A percentile compares a stretch with the other conserved stretches of the same genome.
These are phyloP conservation scores for Pipistrellus pygmaeus DNA, from an alignment of 2,797 vertebrate genomes.

Conservation along the genomic window DNA sequence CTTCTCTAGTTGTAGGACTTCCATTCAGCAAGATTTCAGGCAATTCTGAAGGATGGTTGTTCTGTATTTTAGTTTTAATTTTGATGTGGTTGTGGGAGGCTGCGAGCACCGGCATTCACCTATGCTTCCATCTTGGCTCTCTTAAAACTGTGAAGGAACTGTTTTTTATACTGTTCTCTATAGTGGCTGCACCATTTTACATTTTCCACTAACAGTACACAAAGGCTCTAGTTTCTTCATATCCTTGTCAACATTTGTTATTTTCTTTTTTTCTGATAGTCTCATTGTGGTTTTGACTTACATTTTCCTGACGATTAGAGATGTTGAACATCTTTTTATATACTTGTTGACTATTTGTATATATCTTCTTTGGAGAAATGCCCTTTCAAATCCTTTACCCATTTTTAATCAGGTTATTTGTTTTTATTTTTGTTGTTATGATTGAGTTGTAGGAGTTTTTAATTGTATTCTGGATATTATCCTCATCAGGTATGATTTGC, in stretches of 20 bases:
- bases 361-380: slow-evolving; percentile 32
- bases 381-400: background rate
- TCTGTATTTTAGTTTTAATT: no score
- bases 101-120: no score
- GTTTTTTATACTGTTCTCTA: background rate
- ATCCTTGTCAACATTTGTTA: background rate
- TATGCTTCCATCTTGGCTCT: no score
- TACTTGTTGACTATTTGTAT: background rate
- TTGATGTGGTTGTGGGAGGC: no score
- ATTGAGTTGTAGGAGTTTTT: background rate
- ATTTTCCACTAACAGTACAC: background rate
- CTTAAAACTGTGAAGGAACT: background rate
- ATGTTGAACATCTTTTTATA: slow-evolving; percentile 6
- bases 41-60: no score
- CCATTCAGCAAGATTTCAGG: no score
- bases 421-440: background rate
- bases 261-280: background rate
- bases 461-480: background rate
- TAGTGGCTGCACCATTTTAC: background rate
- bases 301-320: background rate
- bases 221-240: background rate
- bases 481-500: background rate
- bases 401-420: background rate
- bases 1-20: no score
- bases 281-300: slow-evolving; percentile 7